A percentile compares a stretch with the other conserved stretches of the same genome.
These are phyloP conservation scores for Amphiura filiformis DNA, from an alignment of 35 echinoderm and acorn worm species.

Conservation along the genomic window DNA sequence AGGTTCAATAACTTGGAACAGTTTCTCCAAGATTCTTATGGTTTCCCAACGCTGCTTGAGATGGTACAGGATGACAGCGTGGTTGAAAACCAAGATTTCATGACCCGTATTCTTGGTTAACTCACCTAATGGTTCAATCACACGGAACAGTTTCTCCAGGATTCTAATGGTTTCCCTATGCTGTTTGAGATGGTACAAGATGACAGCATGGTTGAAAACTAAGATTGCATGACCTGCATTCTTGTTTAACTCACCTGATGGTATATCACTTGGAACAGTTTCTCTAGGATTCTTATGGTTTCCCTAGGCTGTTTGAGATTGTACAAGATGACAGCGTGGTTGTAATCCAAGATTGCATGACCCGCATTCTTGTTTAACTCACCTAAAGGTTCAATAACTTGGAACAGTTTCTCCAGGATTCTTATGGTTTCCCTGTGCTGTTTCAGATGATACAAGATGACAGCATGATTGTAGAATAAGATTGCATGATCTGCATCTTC, in stretches of 20 bases:
- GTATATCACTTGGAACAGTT: not conserved
- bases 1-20: constrained; percentile 90
- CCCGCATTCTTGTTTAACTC: constrained; percentile 4
- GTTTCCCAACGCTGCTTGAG: constrained; percentile 77
- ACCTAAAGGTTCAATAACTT: constrained; percentile 96
- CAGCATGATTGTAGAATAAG: constrained; percentile 92
- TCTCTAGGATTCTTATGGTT: not conserved
- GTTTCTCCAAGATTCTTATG: constrained; percentile 79
- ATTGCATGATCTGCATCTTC: constrained; percentile 92
- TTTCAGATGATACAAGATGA: constrained; percentile 78
- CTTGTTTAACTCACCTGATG: not conserved
- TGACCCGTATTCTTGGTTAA: constrained; percentile 73
- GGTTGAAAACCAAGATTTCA: constrained; percentile 83
- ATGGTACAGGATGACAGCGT: constrained; percentile 86
- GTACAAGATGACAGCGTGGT: not conserved
- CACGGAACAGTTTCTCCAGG: constrained; percentile 91
- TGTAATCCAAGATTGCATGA: not conserved
- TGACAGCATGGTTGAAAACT: constrained; percentile 82
- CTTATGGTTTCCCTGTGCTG: constrained; percentile 78
- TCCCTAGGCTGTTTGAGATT: not conserved
- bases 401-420: constrained; percentile 93
- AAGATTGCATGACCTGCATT: no score
- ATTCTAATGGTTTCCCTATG: constrained; percentile 72
- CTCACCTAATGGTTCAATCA: constrained; percentile 96
- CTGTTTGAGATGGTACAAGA: constrained; percentile 82